Percentiles rank a stretch among this genome's conserved stretches.
These are phyloP conservation scores for Anguilla rostrata DNA, from an alignment of 2,113 vertebrate species.

Conservation along the genomic window DNA sequence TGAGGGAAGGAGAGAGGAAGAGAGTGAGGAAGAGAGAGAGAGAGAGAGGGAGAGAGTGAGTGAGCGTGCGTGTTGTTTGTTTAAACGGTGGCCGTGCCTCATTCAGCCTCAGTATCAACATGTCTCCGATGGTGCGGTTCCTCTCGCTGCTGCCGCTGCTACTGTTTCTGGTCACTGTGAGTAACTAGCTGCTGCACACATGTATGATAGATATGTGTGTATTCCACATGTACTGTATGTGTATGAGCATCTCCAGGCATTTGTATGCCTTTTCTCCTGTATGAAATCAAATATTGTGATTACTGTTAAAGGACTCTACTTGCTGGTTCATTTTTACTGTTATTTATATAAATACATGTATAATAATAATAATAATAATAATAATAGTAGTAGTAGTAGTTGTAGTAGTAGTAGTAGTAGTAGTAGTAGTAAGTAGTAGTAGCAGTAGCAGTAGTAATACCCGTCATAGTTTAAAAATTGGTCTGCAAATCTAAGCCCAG, in stretches of 20 bases:
- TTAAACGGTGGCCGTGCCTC: not conserved
- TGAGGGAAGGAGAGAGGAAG: too few relatives aligned
- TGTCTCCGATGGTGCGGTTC: slow-evolving; percentile 45
- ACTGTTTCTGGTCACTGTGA: slow-evolving; percentile 50
- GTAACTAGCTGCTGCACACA: slow-evolving; percentile 26
- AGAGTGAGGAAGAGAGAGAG: too few relatives aligned
- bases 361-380: too few relatives aligned
- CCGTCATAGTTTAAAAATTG: too few relatives aligned
- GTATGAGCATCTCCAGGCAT: not conserved
- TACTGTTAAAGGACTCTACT: not conserved
- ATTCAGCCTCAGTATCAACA: not conserved
- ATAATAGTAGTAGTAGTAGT: too few relatives aligned
- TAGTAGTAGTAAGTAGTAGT: too few relatives aligned
- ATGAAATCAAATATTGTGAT: too few relatives aligned
- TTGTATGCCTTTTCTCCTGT: not conserved
- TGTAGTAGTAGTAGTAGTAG: too few relatives aligned
- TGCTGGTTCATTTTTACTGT: not conserved
- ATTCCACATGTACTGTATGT: too few relatives aligned
- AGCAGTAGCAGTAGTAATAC: too few relatives aligned
- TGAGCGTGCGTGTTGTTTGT: not conserved
- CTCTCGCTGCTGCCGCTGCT: slow-evolving; percentile 33
- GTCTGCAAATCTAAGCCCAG: too few relatives aligned
- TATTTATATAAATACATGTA: not conserved
- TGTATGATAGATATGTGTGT: not conserved
- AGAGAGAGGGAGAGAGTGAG: too few relatives aligned